A percentile compares a stretch with the other conserved stretches of the same genome.
phyloP scores from a whole-genome alignment of 1,140 invertebrate species.

The Homarus americanus region DNA sequence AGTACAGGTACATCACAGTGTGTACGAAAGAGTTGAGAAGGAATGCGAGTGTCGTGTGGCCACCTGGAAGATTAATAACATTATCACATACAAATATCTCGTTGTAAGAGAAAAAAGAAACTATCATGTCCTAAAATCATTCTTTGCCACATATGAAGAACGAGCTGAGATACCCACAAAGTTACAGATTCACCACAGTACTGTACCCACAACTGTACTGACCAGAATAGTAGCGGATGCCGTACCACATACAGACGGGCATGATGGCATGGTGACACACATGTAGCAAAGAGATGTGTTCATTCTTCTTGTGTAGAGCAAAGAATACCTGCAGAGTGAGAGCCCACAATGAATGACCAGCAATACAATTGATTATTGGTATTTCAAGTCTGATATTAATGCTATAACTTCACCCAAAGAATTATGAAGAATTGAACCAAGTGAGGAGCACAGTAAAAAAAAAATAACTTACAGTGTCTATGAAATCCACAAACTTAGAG shows the following conservation, averaged over 20 bases:
- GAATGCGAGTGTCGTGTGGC: constrained; percentile 78
- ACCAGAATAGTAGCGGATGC: constrained; percentile 96
- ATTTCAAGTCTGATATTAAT: not conserved
- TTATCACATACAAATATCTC: too few relatives aligned
- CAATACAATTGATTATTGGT: constrained; percentile 77
- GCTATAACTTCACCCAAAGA: not conserved
- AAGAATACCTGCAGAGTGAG: constrained; percentile 86
- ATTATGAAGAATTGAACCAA: not conserved
- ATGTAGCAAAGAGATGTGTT: constrained; percentile 95
- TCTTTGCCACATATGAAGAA: too few relatives aligned
- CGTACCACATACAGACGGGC: constrained; percentile 97
- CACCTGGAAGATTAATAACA: constrained; percentile 73
- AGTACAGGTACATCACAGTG: constrained; percentile 82
- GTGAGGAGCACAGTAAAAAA: too few relatives aligned
- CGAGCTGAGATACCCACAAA: too few relatives aligned
- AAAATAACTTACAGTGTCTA: constrained; percentile 80
- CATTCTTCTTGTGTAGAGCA: constrained; percentile 93
- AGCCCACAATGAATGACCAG: too few relatives aligned
- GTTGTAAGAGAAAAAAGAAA: too few relatives aligned
- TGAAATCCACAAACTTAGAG: constrained; percentile 80
- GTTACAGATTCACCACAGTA: too few relatives aligned
- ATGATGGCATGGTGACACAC: constrained; percentile 97
- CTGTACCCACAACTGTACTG: too few relatives aligned
- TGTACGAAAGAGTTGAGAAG: constrained; percentile 82
- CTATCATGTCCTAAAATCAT: too few relatives aligned